Evolutionary conservation across 2,888 invertebrate species (phyloP), one percentile per base, ranked within the genome.

Genomic region (Mechanitis messenoides): DNA sequence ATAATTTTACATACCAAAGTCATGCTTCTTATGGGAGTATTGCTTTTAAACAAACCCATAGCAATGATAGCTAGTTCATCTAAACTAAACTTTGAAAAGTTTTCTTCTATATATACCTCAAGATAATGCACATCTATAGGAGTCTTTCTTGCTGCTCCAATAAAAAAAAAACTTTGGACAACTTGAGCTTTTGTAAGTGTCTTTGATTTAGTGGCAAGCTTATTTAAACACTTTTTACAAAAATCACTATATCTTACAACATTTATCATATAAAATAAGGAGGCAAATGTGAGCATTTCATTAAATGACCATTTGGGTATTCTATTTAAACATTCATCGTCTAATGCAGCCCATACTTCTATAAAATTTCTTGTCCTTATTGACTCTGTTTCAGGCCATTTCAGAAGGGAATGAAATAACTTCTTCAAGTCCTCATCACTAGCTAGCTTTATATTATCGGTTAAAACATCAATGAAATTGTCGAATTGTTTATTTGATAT

Each of bases 11-110:
- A 71, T 0, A 93, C 59, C 53, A 94, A 71, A 0, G 79, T 74
- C 3, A 76, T 68, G 76, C 85, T 91, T 65, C 91, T 90, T 56
- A 96, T 88, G 20, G 88, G 91, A 1, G 92, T 93, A 82, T 93
- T 91, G 20, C 93, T 93, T 85, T 95, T 95, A 72, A 96, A 96
- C 78, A 94, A 95, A 0, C 94, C 95, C 92, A 95, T 93, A 3
- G 93, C 91, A 69, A 94, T 91, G 12, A 96, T 91, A 11, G 93
- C 94, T 62, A 95, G 78, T 75, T 96, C 95, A 68, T 93, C 92
- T 5, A 93, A 69, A 33, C 85, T 89, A 75, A 95, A 91, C 33
- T 91, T 74, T 6, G 91, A 72, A n/a, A 94, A 84, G 60, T 83
- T 80, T 3, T 88, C 75, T 42, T 87, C 79, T 60, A 94, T 72